Conservation (phyloP, 2,113 vertebrate genomes). For the Porphyrio hochstetteri region DNA sequence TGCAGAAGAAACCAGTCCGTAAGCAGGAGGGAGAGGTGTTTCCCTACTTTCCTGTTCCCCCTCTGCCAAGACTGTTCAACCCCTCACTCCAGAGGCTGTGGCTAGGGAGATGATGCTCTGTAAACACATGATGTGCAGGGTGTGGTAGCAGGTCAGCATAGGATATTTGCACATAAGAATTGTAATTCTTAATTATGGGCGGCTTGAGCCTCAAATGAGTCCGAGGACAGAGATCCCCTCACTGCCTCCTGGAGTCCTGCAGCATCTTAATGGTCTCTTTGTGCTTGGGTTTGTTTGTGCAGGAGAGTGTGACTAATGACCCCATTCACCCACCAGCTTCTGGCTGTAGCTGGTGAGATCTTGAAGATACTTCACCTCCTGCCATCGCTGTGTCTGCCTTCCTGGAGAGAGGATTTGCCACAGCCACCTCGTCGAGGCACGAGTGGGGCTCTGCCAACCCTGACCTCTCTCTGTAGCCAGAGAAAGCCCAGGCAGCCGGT, state of each 20-base stretch:
- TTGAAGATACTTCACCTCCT: background rate
- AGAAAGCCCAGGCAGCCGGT: background rate
- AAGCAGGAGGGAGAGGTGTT: background rate
- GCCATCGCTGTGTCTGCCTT: background rate
- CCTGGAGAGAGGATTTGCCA: background rate
- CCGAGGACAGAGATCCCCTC: background rate
- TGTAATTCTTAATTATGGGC: background rate
- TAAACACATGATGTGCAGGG: fast-evolving
- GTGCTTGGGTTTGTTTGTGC: background rate
- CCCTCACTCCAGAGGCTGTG: background rate
- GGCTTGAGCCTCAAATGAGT: background rate
- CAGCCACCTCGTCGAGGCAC: fast-evolving
- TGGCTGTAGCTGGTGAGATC: background rate
- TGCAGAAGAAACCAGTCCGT: background rate
- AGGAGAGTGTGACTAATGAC: background rate
- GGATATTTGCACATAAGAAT: fast-evolving
- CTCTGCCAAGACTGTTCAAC: background rate
- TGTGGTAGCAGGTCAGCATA: fast-evolving
- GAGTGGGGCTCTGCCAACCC: too few relatives aligned
- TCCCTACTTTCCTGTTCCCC: background rate
- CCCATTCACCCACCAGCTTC: background rate
- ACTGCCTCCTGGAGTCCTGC: background rate
- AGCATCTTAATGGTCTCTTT: background rate
- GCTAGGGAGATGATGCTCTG: background rate
- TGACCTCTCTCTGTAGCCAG: fast-evolving